These are phyloP conservation scores for Monoplex corrugatus DNA, from an alignment of 2,888 invertebrate species.

Conservation along the genomic window DNA sequence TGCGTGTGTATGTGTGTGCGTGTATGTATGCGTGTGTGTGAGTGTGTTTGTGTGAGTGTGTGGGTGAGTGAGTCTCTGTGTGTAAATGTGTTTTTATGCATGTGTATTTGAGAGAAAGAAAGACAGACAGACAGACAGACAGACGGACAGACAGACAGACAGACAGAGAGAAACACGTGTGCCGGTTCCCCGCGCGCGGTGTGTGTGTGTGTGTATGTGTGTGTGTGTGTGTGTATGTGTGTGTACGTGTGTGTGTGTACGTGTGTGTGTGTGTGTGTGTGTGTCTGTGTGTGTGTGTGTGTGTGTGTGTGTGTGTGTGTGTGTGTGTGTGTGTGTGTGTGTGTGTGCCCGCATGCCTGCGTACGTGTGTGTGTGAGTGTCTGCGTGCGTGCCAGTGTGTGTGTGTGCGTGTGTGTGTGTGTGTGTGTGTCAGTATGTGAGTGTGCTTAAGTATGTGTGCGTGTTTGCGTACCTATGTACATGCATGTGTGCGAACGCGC, in stretches of 20 bases:
- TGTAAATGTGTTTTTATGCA: too few relatives aligned
- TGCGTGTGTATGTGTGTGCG: too few relatives aligned
- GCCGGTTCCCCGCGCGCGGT: too few relatives aligned
- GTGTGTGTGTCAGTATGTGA: not conserved
- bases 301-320: slow-evolving; percentile 13
- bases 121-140: too few relatives aligned
- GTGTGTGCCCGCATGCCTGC: not conserved
- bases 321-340: slow-evolving; percentile 13
- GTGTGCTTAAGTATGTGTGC: not conserved
- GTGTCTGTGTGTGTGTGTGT: not conserved
- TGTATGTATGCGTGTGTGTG: too few relatives aligned
- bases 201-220: not conserved
- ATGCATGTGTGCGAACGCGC: not conserved
- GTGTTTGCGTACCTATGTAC: not conserved
- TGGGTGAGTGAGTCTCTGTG: too few relatives aligned
- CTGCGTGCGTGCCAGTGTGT: not conserved
- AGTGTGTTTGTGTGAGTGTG: too few relatives aligned
- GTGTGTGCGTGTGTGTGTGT: not conserved
- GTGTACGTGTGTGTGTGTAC: not conserved
- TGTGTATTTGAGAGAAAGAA: too few relatives aligned
- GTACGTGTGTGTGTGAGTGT: not conserved
- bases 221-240: too few relatives aligned
- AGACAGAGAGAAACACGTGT: too few relatives aligned
- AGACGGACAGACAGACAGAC: too few relatives aligned
- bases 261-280: too few relatives aligned